Percentiles rank a stretch among this genome's conserved stretches.
phyloP scores from a whole-genome alignment of 2,888 invertebrate genomes.

The Perithous albicinctus region DNA sequence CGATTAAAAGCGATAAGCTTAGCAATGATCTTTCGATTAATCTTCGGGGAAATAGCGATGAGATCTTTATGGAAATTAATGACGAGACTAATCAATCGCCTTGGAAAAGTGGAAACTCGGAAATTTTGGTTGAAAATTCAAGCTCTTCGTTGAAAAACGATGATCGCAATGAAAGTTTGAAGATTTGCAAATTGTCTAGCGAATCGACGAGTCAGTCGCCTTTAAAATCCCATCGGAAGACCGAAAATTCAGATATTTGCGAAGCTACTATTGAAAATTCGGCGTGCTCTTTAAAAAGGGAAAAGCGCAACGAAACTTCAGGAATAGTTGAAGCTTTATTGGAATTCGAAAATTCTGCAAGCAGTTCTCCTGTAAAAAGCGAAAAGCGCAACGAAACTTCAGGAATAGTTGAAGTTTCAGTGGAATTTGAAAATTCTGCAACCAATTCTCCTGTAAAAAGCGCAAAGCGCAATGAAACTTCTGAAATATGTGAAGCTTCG shows the following conservation, averaged over 20 bases:
- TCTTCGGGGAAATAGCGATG: not conserved
- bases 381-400: not conserved
- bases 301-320: not conserved
- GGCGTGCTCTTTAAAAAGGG: not conserved
- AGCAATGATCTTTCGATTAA: constrained; percentile 34
- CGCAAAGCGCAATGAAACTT: not conserved
- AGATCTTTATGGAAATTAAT: not conserved
- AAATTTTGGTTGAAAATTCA: not conserved
- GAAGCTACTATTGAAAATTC: not conserved
- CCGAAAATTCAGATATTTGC: not conserved
- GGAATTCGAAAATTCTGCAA: not conserved
- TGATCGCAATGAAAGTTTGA: constrained; percentile 34
- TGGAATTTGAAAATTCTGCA: not conserved
- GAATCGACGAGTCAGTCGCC: constrained; percentile 57
- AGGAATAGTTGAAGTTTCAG: not conserved
- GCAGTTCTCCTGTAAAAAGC: not conserved
- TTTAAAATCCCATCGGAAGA: not conserved
- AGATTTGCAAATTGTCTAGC: constrained; percentile 46
- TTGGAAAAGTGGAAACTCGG: not conserved
- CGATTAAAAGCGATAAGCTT: constrained; percentile 35
- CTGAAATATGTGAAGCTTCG: not conserved
- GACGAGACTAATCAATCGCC: constrained; percentile 15
- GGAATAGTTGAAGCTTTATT: not conserved
- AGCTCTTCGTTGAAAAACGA: not conserved
- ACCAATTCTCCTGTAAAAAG: not conserved